Evolutionary conservation across 2,113 vertebrate species (phyloP).

Genomic region (Calidris pugnax): DNA sequence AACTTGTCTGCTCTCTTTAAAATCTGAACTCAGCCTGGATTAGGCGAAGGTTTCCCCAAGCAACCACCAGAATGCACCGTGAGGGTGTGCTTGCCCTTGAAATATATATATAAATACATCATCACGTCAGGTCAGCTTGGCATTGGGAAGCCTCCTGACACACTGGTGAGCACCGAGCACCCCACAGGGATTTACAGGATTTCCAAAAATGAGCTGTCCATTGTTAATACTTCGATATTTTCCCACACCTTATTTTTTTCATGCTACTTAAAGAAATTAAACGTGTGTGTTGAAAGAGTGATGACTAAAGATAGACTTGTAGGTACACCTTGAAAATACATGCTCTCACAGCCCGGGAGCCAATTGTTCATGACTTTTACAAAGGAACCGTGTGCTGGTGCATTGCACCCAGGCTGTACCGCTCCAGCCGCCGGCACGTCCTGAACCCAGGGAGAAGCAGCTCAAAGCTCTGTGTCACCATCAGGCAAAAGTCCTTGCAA

Average conservation of each 20-base stretch:
- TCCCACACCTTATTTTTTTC: not conserved
- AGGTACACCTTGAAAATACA: not conserved
- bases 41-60: not conserved
- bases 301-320: not conserved
- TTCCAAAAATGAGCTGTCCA: not conserved
- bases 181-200: not conserved
- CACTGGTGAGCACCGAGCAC: not conserved
- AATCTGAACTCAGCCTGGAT: not conserved
- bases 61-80: not conserved
- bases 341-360: accelerated
- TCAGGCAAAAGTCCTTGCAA: not conserved
- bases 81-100: not conserved
- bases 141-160: not conserved
- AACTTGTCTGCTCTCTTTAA: not conserved
- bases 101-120: not conserved
- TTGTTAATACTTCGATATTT: not conserved
- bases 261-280: not conserved
- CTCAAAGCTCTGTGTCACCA: not conserved
- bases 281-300: not conserved
- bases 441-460: not conserved
- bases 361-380: not conserved
- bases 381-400: not conserved
- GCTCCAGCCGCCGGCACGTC: not conserved
- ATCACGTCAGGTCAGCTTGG: not conserved
- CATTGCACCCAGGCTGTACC: not conserved